Conservation (phyloP, 2,113 vertebrate species). For the Muntiacus reevesi region DNA sequence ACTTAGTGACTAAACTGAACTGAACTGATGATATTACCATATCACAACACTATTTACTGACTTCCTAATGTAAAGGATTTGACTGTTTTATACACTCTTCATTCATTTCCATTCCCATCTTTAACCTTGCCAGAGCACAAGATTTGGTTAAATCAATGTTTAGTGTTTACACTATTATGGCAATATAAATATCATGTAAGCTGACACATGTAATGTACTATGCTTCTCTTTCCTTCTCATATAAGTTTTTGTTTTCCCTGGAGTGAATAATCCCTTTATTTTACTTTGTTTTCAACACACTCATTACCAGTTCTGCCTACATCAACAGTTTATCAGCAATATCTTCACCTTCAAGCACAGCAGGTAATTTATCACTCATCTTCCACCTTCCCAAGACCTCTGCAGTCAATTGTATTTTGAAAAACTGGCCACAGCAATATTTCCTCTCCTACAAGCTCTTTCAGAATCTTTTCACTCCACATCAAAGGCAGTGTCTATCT, state of each 20-base stretch:
- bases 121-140: neutral
- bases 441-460: neutral
- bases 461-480: neutral
- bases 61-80: neutral
- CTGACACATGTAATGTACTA: neutral
- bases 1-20: neutral
- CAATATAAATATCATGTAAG: neutral
- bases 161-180: neutral
- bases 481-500: neutral
- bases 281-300: neutral
- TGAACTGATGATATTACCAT: neutral
- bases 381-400: neutral
- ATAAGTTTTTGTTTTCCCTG: neutral
- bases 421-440: neutral
- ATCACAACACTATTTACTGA: neutral
- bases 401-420: neutral
- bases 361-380: neutral
- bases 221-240: neutral
- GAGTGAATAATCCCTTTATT: neutral
- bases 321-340: neutral
- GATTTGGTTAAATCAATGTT: neutral
- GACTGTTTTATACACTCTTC: neutral
- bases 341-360: neutral
- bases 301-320: neutral
- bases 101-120: neutral